These are phyloP conservation scores for Melanotaenia pygmaea DNA, from an alignment of 2,797 vertebrate species.

Conservation along the genomic window DNA sequence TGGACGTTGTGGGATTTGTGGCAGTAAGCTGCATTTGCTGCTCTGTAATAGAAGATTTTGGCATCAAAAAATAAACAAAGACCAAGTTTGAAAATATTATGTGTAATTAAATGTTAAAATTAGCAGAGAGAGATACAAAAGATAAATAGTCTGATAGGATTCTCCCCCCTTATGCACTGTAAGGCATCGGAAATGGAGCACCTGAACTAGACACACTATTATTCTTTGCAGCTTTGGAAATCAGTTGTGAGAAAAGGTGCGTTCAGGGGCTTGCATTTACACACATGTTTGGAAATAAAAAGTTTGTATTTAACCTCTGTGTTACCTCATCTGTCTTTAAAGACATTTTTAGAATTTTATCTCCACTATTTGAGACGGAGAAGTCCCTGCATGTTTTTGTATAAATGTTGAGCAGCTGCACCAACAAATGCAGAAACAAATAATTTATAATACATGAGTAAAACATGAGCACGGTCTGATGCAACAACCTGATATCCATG, in stretches of 20 bases:
- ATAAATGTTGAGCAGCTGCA: slow-evolving; percentile 45
- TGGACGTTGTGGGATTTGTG: background rate
- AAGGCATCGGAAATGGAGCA: background rate
- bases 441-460: slow-evolving; percentile 47
- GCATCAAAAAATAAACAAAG: background rate
- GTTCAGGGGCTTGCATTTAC: background rate
- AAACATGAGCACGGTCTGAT: slow-evolving; percentile 32
- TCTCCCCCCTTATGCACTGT: background rate
- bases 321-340: background rate
- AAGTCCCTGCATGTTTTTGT: background rate
- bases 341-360: background rate
- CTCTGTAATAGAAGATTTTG: background rate
- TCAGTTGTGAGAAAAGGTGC: background rate
- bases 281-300: background rate
- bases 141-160: too few species aligned
- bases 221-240: slow-evolving; percentile 2
- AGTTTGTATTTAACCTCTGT: background rate
- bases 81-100: background rate
- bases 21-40: background rate
- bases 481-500: slow-evolving; percentile 42
- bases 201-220: background rate
- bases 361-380: background rate
- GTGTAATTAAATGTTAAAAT: background rate
- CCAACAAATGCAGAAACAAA: slow-evolving; percentile 21
- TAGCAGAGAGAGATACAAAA: background rate